Evolutionary conservation across 2,113 vertebrate genomes (phyloP).

Genomic region (Ceuthmochares aereus): DNA sequence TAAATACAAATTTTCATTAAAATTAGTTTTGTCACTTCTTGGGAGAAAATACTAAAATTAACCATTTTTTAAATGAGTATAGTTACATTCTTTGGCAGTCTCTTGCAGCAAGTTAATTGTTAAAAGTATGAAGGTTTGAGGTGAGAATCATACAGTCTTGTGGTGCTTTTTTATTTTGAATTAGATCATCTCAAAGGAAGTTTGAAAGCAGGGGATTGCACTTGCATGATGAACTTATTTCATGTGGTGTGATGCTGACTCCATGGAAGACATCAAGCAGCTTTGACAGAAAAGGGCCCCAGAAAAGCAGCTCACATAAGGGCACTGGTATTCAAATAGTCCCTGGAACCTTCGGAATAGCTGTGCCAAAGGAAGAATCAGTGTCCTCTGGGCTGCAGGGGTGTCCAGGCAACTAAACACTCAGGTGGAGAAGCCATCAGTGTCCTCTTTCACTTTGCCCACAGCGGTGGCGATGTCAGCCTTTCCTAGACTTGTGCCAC

Average conservation of each 20-base stretch:
- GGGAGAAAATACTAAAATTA: conserved; percentile 75
- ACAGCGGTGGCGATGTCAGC: not conserved
- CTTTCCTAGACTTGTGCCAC: not conserved
- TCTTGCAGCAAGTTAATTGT: conserved; percentile 52
- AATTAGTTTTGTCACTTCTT: conserved; percentile 68
- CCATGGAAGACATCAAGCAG: not conserved
- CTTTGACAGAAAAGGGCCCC: not conserved
- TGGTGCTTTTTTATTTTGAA: conserved; percentile 25
- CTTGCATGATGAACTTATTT: not conserved
- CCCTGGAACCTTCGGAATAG: not conserved
- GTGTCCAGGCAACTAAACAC: not conserved
- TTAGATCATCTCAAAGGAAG: conserved; percentile 51
- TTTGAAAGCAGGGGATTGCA: conserved; percentile 24
- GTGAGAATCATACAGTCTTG: not conserved
- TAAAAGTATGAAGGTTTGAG: not conserved
- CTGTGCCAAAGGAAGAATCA: not conserved
- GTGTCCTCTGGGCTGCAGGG: not conserved
- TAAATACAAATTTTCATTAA: conserved; percentile 76
- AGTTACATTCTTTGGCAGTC: conserved; percentile 37
- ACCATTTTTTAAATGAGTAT: conserved; percentile 45
- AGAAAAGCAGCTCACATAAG: not conserved
- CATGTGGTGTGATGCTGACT: not conserved
- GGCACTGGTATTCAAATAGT: not conserved
- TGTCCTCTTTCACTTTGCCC: not conserved
- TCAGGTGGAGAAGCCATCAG: not conserved